Evolutionary conservation across 2,113 vertebrate species (phyloP).

Genomic region (Gymnogyps californianus): DNA sequence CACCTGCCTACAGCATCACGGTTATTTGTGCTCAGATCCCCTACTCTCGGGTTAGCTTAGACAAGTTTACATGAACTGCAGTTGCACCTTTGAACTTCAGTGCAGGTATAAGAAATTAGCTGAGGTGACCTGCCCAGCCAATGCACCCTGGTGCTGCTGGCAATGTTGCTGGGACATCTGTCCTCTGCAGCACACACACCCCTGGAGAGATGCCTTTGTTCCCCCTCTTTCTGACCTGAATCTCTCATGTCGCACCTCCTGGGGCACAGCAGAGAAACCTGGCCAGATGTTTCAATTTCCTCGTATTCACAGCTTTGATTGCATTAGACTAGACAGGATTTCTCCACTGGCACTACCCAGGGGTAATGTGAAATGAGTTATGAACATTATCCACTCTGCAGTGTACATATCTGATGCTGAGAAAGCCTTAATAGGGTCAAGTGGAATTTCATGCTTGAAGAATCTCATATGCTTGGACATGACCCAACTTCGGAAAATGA

Average conservation of each 20-base stretch:
- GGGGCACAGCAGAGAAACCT: neutral
- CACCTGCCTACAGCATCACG: neutral
- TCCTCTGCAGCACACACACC: neutral
- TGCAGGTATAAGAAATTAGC: neutral
- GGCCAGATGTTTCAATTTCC: slow-evolving; percentile 52
- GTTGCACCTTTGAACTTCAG: neutral
- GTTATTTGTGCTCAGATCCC: neutral
- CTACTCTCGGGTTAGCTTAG: neutral
- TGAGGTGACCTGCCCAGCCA: neutral
- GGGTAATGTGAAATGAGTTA: slow-evolving; percentile 72
- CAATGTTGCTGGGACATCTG: neutral
- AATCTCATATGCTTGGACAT: slow-evolving; percentile 71
- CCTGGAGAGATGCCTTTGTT: neutral
- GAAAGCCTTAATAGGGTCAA: slow-evolving; percentile 74
- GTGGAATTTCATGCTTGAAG: slow-evolving; percentile 77
- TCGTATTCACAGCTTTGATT: slow-evolving; percentile 42
- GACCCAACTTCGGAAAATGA: slow-evolving; percentile 69
- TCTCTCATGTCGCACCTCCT: neutral
- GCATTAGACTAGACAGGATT: slow-evolving; percentile 55
- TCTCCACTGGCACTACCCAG: slow-evolving; percentile 59
- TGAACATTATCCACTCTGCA: slow-evolving; percentile 69
- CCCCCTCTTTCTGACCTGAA: neutral
- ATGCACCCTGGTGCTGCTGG: neutral
- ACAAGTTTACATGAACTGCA: neutral
- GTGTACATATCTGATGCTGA: slow-evolving; percentile 57